These are phyloP conservation scores for Catajapyx aquilonaris DNA, from an alignment of 1,140 invertebrate species.

Conservation along the genomic window DNA sequence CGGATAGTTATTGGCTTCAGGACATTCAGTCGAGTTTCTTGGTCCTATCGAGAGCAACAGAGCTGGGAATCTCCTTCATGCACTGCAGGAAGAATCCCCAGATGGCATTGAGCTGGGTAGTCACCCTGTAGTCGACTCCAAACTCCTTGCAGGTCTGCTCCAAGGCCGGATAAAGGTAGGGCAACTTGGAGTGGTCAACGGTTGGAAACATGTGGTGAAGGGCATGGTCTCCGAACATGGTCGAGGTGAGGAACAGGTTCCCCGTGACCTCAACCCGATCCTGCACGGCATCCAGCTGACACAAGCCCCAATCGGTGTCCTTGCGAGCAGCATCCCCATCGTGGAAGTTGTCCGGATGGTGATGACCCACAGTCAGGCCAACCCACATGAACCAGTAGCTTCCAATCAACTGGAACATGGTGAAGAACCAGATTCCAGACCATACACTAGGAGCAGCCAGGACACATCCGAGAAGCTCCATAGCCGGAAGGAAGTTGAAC, in stretches of 20 bases:
- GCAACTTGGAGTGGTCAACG: slow-evolving; percentile 47
- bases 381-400: slow-evolving; percentile 41
- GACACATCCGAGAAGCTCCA: too few species aligned
- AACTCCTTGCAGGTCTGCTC: slow-evolving; percentile 46
- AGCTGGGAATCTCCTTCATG: too few species aligned
- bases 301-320: slow-evolving; percentile 50
- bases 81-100: slow-evolving; percentile 44
- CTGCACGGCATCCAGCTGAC: slow-evolving; percentile 49
- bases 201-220: slow-evolving; percentile 67
- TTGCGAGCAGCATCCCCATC: slow-evolving; percentile 45
- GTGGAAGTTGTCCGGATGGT: slow-evolving; percentile 62
- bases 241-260: slow-evolving; percentile 40
- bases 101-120: slow-evolving; percentile 19
- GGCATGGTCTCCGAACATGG: slow-evolving; percentile 51
- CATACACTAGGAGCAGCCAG: too few species aligned
- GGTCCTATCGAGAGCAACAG: too few species aligned
- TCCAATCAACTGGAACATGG: slow-evolving; percentile 12
- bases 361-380: slow-evolving; percentile 55
- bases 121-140: slow-evolving; percentile 28
- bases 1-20: too few species aligned
- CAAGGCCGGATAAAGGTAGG: slow-evolving; percentile 38
- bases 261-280: slow-evolving; percentile 46
- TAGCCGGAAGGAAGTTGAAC: slow-evolving; percentile 12
- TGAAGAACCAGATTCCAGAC: too few species aligned
- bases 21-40: too few species aligned